These are phyloP conservation scores for Andrena bucephala DNA, from an alignment of 2,888 invertebrate species.

Conservation along the genomic window DNA sequence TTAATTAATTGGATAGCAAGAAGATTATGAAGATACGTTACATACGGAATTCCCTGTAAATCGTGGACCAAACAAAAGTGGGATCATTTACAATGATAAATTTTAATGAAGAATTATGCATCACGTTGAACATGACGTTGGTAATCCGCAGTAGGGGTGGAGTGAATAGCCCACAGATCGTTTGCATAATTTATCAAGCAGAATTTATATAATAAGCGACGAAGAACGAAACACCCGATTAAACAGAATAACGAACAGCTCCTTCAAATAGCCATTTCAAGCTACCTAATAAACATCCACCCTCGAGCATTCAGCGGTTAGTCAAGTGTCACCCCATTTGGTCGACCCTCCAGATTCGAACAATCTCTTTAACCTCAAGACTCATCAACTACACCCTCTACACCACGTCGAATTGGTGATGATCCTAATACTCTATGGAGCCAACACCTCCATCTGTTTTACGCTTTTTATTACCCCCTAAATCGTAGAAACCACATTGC, in stretches of 20 bases:
- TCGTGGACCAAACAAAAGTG: not conserved
- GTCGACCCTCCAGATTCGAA: conserved; percentile 21
- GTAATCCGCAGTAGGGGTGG: not conserved
- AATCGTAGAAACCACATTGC: not conserved
- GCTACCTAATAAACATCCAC: conserved; percentile 32
- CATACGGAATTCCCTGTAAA: too few relatives aligned
- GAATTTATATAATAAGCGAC: conserved; percentile 13
- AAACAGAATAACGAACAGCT: conserved; percentile 29
- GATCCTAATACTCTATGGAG: conserved; percentile 35
- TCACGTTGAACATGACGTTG: too few relatives aligned
- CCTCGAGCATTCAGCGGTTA: conserved; percentile 36
- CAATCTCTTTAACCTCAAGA: conserved; percentile 51
- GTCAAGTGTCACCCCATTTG: conserved; percentile 23
- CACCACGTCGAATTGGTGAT: conserved; percentile 39
- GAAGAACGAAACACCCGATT: conserved; percentile 15
- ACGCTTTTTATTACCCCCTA: not conserved
- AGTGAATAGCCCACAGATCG: not conserved
- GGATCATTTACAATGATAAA: too few relatives aligned
- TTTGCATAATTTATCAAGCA: not conserved
- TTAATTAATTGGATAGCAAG: conserved; percentile 17
- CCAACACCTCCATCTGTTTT: conserved; percentile 10
- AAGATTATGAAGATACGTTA: not conserved
- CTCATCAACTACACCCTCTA: conserved; percentile 28
- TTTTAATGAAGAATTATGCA: too few relatives aligned
- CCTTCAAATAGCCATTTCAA: conserved; percentile 27